Evolutionary conservation across 1,140 invertebrate species (phyloP), one percentile per base, ranked within the genome.

Genomic region (fruit fly (Drosophila melanogaster)): DNA sequence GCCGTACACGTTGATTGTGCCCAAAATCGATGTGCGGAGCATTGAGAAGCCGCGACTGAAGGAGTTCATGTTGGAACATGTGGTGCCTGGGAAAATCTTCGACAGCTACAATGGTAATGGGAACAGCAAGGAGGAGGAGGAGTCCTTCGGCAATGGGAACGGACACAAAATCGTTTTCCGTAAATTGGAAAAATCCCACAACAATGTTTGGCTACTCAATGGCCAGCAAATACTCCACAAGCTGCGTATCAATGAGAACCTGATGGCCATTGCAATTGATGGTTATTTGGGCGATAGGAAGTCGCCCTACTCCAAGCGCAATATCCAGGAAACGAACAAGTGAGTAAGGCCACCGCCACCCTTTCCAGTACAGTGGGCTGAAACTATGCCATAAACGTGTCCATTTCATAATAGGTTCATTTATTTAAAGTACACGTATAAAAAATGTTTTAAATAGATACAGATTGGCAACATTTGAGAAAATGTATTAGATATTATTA

Each of bases 1-100:
- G 56, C 93, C 93, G 4, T 94, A 93, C 71, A 94, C 94, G 69
- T 93, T 94, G 70, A 92, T 94, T 70, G 93, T 94, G 54, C 94
- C 94, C 12, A 91, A 92, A 80, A 94, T 92, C 60, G 90, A 94
- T 90, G 92, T 93, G 53, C 93, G 92, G 14, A 92, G 83, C 17
- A 92, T 93, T 59, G 92, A 93, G 51, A 91, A 92, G 38, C 92
- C 93, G 24, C 92, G 87, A 15, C 79, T 94, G 4, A 94, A 94
- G 76, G 93, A 93, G 65, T 91, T 94, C 53, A 91, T 94, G 51
- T 78, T 94, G 65, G 94, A 94, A 58, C 94, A 95, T 81, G 92
- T 94, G 64, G 92, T 95, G 37, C 90, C 92, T 3, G 93, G 93
- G 41, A 92, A 92, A 64, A 91, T 93, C 44, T 93, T 93, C 60